Evolutionary conservation across 2,113 vertebrate species (phyloP).

Genomic region (Petrocephalus zakoni): DNA sequence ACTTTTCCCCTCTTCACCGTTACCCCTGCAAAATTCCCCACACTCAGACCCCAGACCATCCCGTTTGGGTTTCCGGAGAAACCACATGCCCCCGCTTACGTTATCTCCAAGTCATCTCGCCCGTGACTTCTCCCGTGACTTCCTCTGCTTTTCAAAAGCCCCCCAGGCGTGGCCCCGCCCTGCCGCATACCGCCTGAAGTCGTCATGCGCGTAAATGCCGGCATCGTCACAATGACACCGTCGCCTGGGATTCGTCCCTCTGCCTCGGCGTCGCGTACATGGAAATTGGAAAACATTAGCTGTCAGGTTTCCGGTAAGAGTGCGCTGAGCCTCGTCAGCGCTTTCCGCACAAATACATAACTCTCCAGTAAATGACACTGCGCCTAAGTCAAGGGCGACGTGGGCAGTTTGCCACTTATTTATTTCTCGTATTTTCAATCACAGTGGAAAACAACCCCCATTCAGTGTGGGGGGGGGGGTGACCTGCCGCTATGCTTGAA

Average conservation of each 20-base stretch:
- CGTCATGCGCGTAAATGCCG: background rate
- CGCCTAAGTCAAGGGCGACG: slow-evolving; percentile 19
- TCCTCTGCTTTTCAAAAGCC: background rate
- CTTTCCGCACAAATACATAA: slow-evolving; percentile 6
- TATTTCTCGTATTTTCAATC: slow-evolving; percentile 23
- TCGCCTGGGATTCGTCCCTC: background rate
- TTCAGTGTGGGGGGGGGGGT: background rate
- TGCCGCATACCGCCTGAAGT: no score
- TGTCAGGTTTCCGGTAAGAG: background rate
- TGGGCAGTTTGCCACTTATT: slow-evolving; percentile 12
- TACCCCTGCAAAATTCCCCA: background rate
- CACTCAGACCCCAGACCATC: background rate
- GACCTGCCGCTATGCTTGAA: background rate
- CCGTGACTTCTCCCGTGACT: background rate
- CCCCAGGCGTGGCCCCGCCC: background rate
- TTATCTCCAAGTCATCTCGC: background rate
- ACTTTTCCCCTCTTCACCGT: background rate
- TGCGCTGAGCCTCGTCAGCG: background rate
- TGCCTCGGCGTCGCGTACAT: background rate
- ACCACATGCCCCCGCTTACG: background rate
- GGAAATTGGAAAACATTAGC: slow-evolving; percentile 17
- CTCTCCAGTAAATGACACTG: background rate
- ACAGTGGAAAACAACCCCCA: slow-evolving; percentile 13
- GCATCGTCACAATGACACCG: background rate
- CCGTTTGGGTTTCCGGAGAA: background rate